A percentile compares a stretch with the other conserved stretches of the same genome.
phyloP scores from a whole-genome alignment of 2,888 invertebrate genomes.

The Dexiosoma caninum region DNA sequence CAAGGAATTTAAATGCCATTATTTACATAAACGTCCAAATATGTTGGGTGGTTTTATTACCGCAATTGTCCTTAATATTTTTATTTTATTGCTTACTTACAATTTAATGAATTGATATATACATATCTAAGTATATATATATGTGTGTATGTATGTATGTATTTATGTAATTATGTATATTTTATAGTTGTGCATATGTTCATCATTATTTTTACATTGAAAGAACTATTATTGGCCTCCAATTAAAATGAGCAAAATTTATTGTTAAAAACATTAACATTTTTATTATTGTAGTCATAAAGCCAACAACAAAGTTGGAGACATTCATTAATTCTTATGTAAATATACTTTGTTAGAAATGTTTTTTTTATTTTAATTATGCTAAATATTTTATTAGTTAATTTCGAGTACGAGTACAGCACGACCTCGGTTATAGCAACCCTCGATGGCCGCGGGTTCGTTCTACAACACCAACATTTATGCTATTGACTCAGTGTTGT shows the following conservation, averaged over 20 bases:
- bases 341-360: background rate
- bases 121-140: background rate
- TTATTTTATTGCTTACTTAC: background rate
- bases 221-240: constrained; percentile 13
- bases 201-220: background rate
- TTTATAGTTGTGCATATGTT: background rate
- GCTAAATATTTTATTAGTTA: too few species aligned
- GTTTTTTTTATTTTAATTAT: background rate
- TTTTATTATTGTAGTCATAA: background rate
- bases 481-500: too few species aligned
- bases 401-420: too few species aligned
- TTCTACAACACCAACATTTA: too few species aligned
- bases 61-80: background rate
- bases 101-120: background rate
- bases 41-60: too few species aligned
- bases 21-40: too few species aligned
- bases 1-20: too few species aligned
- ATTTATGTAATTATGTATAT: background rate
- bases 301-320: constrained; percentile 19
- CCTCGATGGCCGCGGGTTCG: too few species aligned
- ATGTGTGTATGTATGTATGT: too few species aligned
- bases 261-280: background rate
- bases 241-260: background rate
- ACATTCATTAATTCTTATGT: background rate
- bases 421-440: too few species aligned